phyloP scores from a whole-genome alignment of 2,797 vertebrate genomes.

The Phrynocephalus forsythii region DNA sequence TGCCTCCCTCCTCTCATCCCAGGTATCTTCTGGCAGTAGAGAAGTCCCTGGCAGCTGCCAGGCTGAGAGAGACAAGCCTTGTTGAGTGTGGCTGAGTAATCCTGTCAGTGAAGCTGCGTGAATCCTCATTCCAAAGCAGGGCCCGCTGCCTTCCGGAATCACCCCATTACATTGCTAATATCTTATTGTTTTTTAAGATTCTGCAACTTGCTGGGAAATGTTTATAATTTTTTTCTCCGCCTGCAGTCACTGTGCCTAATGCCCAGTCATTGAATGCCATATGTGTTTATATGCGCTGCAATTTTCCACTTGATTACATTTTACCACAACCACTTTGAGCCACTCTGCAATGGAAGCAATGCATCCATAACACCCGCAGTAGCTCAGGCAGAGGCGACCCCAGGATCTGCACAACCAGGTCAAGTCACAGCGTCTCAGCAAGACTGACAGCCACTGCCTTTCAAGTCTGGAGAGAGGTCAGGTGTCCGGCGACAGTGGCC shows the following conservation, averaged over 20 bases:
- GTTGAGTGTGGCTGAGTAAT: slow-evolving; percentile 71
- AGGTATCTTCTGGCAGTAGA: slow-evolving; percentile 34
- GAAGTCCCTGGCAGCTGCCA: slow-evolving; percentile 68
- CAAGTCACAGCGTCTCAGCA: neutral
- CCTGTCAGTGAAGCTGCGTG: slow-evolving; percentile 64
- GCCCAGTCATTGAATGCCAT: slow-evolving; percentile 80
- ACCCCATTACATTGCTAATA: slow-evolving; percentile 82
- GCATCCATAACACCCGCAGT: slow-evolving; percentile 68
- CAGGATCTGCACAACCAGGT: slow-evolving; percentile 23
- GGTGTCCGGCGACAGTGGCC: neutral
- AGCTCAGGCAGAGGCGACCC: slow-evolving; percentile 62
- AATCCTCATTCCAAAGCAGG: slow-evolving; percentile 74
- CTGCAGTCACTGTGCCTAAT: slow-evolving; percentile 82
- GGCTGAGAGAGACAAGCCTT: slow-evolving; percentile 58
- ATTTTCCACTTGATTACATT: slow-evolving; percentile 83
- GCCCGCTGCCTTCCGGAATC: slow-evolving; percentile 76
- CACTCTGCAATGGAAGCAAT: slow-evolving; percentile 74
- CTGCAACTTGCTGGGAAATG: slow-evolving; percentile 79
- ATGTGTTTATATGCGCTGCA: slow-evolving; percentile 82
- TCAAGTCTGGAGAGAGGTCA: neutral
- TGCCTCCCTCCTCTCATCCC: slow-evolving; percentile 49
- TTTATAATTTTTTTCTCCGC: slow-evolving; percentile 75
- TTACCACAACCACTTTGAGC: slow-evolving; percentile 79
- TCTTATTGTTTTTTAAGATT: slow-evolving; percentile 80
- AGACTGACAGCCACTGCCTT: neutral